Evolutionary conservation across 2,113 vertebrate species (phyloP), one percentile per base, ranked within the genome.

Genomic region (Sakesphorus luctuosus): DNA sequence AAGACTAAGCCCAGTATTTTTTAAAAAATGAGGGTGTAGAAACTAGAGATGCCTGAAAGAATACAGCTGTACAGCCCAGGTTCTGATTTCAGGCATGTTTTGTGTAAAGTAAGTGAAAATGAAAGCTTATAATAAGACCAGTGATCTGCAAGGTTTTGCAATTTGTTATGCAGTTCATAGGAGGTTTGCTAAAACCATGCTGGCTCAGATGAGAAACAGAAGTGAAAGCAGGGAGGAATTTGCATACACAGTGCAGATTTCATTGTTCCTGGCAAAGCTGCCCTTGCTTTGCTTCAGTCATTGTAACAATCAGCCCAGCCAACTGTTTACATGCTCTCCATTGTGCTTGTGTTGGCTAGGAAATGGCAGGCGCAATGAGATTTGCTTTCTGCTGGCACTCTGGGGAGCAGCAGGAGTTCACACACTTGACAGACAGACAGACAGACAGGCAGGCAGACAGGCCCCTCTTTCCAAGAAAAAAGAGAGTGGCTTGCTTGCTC

Each of bases 341-440:
- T 97, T 97, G 96, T 98, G 90, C 90, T 89, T 66, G 84, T 94
- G 93, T 97, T 97, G 97, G 97, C 97, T 95, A 85, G 88, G 89
- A 96, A 96, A 96, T 91, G 82, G 73, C 65, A 96, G 65, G n/a
- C 40, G 7, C 86, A 76, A 83, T 40, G 82, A 92, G 92, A 92
- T 97, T 97, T 97, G 88, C 94, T 97, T 97, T 97, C 87, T 75
- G 69, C 47, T 79, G 50, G 38, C 28, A 59, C 81, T 85, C 89
- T 29, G 66, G 79, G 83, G 90, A 96, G 84, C 89, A 50, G 78
- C 49, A 18, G 87, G 80, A 95, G 79, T 97, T 96, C 87, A 86
- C 88, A 72, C 85, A 75, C 66, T 96, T 94, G 92, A 97, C 84
- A 89, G 90, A 90, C 56, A 94, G 90, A 67, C 72, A 92, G 83